Evolutionary conservation across 2,113 vertebrate species (phyloP).

Genomic region (Hyaena hyaena): DNA sequence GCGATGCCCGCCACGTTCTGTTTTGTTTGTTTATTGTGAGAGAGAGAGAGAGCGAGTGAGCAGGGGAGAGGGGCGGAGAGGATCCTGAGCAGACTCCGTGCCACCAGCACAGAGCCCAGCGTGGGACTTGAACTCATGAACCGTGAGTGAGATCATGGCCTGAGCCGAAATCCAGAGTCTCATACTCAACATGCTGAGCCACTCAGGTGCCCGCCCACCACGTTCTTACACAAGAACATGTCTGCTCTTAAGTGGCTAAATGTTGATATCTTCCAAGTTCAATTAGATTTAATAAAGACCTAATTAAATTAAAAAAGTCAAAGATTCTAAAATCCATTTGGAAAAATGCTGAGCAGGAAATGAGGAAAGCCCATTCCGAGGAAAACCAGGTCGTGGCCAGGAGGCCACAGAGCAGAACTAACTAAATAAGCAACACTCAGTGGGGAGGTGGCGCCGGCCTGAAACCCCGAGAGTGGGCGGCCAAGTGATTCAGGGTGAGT

Average conservation of each 20-base stretch:
- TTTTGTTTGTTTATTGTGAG: no score
- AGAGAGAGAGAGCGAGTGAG: no score
- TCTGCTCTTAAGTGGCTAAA: neutral
- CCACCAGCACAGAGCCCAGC: no score
- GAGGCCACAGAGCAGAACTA: neutral
- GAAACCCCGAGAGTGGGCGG: neutral
- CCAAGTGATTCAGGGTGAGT: neutral
- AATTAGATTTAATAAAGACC: neutral
- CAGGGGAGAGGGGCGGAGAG: no score
- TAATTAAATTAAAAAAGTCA: neutral
- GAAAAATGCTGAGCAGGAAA: neutral
- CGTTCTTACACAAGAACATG: no score
- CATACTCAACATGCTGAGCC: no score
- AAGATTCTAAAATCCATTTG: neutral
- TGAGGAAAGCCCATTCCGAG: neutral
- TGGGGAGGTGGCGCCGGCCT: neutral
- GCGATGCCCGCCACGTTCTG: rapidly evolving
- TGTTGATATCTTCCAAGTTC: neutral
- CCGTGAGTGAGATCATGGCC: no score
- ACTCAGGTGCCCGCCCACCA: no score
- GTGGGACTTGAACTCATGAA: no score
- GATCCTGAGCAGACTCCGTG: no score
- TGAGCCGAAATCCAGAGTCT: no score
- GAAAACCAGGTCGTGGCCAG: rapidly evolving
- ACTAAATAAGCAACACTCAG: neutral